Percentiles rank a stretch among this genome's conserved stretches.
Evolutionary conservation across 2,888 invertebrate genomes (phyloP).

Genomic region (Drosophila rubida): DNA sequence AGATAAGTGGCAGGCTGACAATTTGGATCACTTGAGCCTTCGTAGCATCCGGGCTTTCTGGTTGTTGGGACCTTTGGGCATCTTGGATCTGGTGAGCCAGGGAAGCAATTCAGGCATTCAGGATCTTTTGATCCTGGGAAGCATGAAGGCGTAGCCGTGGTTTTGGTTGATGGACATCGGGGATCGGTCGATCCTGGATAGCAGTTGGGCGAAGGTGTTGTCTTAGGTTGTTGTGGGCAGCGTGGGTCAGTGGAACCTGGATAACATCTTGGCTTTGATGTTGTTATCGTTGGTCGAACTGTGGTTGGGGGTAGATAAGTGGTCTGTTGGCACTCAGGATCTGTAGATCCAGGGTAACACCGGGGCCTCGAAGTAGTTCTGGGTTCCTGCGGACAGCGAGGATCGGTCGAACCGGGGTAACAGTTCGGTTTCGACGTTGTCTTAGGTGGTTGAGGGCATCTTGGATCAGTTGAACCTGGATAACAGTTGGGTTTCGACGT

Average conservation of each 20-base stretch:
- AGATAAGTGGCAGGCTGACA: conserved; percentile 15
- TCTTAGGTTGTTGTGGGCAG: conserved; percentile 21
- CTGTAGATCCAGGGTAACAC: conserved; percentile 73
- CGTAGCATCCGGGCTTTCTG: conserved; percentile 26
- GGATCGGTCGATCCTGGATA: conserved; percentile 70
- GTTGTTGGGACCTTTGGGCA: conserved; percentile 66
- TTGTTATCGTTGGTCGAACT: conserved; percentile 3
- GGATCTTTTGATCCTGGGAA: conserved; percentile 83
- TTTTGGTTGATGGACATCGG: conserved; percentile 4
- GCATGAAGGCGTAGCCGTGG: conserved; percentile 24
- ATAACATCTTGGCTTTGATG: neutral
- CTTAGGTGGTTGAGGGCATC: conserved; percentile 7
- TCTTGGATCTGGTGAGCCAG: conserved; percentile 73
- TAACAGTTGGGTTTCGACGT: conserved; percentile 29
- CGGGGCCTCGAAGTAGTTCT: conserved; percentile 46
- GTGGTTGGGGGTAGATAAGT: conserved; percentile 7
- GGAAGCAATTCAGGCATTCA: conserved; percentile 69
- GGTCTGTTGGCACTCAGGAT: conserved; percentile 17
- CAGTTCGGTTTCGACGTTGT: conserved; percentile 21
- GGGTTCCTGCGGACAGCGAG: conserved; percentile 29
- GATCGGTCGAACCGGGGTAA: conserved; percentile 81
- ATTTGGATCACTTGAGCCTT: conserved; percentile 59
- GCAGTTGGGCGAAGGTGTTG: conserved; percentile 66
- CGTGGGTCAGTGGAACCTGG: conserved; percentile 65
- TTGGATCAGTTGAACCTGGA: conserved; percentile 80